phyloP scores from a whole-genome alignment of 2,888 invertebrate species.

The Caenorhabditis sp. region DNA sequence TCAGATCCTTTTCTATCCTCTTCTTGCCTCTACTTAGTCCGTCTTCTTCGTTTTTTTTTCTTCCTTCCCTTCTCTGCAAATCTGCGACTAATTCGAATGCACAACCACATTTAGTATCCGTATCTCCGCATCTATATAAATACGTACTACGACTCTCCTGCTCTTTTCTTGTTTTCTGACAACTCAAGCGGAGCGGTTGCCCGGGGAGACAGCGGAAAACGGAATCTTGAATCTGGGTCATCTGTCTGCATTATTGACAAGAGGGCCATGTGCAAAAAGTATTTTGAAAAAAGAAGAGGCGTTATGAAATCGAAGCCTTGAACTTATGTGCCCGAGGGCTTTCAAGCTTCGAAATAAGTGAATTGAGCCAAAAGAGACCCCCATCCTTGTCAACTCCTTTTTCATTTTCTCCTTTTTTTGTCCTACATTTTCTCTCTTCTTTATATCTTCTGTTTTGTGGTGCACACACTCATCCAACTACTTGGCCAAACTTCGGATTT shows the following conservation, averaged over 20 bases:
- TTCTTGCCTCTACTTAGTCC: not conserved
- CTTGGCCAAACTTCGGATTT: conserved; percentile 9
- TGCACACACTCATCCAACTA: conserved; percentile 1
- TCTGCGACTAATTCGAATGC: conserved; percentile 48
- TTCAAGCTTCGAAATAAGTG: conserved; percentile 53
- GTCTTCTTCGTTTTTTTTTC: conserved; percentile 18
- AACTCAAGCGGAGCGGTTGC: conserved; percentile 35
- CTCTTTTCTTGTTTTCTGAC: conserved; percentile 4
- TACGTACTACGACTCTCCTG: conserved; percentile 18
- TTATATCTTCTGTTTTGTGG: conserved; percentile 24
- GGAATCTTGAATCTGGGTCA: conserved; percentile 20
- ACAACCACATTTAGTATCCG: conserved; percentile 20
- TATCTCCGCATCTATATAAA: conserved; percentile 4
- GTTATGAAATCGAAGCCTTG: conserved; percentile 46
- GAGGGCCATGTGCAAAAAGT: conserved; percentile 12
- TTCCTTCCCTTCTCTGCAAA: conserved; percentile 30
- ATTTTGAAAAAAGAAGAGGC: conserved; percentile 1
- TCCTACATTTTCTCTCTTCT: conserved; percentile 1
- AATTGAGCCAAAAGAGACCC: conserved; percentile 42
- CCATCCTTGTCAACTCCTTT: conserved; percentile 39
- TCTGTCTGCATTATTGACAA: not conserved
- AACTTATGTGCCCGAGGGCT: conserved; percentile 56
- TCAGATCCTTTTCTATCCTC: conserved; percentile 8
- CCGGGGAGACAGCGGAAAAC: conserved; percentile 25
- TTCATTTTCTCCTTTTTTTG: conserved; percentile 37